Conservation (phyloP, 2,113 vertebrate species). For the Drymodes brunneopygia region DNA sequence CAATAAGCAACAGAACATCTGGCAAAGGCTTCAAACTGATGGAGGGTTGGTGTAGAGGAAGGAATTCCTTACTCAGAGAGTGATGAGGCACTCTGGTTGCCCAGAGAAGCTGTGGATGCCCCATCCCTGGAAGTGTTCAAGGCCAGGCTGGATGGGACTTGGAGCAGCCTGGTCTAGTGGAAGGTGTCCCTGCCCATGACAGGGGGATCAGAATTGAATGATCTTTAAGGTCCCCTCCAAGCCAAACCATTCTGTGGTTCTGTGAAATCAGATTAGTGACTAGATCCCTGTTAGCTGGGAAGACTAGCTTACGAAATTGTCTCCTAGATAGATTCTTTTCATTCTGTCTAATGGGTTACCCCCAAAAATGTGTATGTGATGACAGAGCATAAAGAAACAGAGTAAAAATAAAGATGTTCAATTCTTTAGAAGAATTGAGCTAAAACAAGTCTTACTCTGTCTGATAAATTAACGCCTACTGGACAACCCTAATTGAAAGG, state of each 20-base stretch:
- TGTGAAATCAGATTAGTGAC: neutral
- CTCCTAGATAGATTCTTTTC: neutral
- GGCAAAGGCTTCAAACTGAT: neutral
- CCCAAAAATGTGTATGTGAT: fast-evolving
- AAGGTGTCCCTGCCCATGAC: neutral
- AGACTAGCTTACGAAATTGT: neutral
- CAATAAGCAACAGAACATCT: neutral
- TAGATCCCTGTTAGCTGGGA: neutral
- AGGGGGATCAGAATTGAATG: neutral
- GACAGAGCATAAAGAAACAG: neutral
- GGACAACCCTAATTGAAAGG: neutral
- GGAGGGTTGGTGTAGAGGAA: neutral
- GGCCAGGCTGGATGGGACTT: neutral
- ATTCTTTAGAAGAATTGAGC: neutral
- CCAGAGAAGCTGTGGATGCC: neutral
- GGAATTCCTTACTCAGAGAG: neutral
- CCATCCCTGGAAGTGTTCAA: neutral
- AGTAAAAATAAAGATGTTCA: neutral
- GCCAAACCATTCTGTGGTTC: neutral
- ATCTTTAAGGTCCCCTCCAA: neutral
- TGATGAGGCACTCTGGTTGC: neutral
- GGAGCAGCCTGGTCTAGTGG: neutral
- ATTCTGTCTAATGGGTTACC: neutral
- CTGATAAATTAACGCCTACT: neutral
- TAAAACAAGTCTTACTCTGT: neutral